phyloP scores from a whole-genome alignment of 1,140 invertebrate genomes.

The Teleopsis dalmanni region DNA sequence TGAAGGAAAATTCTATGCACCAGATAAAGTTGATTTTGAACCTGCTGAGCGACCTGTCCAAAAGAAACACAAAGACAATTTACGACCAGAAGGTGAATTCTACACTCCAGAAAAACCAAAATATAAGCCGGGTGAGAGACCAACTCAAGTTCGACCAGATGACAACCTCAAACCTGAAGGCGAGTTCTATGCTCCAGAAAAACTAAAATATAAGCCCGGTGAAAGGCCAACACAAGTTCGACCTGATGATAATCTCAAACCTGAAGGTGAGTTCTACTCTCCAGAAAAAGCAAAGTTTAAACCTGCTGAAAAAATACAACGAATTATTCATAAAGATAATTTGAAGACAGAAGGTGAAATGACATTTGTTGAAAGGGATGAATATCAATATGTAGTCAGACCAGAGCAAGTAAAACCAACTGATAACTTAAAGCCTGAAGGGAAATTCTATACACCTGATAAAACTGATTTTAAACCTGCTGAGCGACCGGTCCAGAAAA shows the following conservation, averaged over 20 bases:
- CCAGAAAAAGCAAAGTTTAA: constrained; percentile 40
- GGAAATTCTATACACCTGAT: constrained; percentile 49
- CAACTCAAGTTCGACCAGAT: constrained; percentile 32
- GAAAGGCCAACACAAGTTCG: constrained; percentile 50
- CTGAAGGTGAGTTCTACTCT: constrained; percentile 52
- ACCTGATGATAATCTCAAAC: constrained; percentile 55
- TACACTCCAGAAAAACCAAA: constrained; percentile 42
- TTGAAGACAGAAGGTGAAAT: constrained; percentile 50
- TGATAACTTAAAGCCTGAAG: constrained; percentile 52
- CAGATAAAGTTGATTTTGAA: constrained; percentile 47
- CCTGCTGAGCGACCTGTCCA: constrained; percentile 50
- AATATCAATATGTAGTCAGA: constrained; percentile 47
- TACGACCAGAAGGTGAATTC: constrained; percentile 61
- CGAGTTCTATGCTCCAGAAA: constrained; percentile 53
- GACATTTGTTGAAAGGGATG: constrained; percentile 45
- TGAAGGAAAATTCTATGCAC: constrained; percentile 17
- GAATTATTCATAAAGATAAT: constrained; percentile 41
- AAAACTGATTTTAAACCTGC: constrained; percentile 41
- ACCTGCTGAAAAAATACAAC: constrained; percentile 44
- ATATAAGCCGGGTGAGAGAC: constrained; percentile 40
- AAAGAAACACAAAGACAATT: constrained; percentile 56
- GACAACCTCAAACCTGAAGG: constrained; percentile 44
- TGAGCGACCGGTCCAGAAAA: constrained; percentile 43
- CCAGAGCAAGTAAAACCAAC: constrained; percentile 45
- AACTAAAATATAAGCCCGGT: constrained; percentile 41